phyloP scores from a whole-genome alignment of 2,888 invertebrate genomes.

The Liposcelis brunnea region DNA sequence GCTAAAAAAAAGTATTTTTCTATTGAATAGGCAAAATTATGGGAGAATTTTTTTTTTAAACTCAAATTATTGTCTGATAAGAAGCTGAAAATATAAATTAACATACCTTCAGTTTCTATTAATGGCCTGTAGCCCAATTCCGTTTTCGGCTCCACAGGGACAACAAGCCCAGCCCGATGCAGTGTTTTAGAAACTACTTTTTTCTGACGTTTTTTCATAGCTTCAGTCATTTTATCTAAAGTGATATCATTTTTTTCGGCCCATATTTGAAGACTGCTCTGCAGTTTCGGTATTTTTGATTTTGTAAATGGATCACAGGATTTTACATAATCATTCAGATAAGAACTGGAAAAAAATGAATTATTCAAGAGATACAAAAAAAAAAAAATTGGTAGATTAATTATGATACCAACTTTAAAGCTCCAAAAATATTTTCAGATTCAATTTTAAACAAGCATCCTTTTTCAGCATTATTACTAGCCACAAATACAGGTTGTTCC shows the following conservation, averaged over 20 bases:
- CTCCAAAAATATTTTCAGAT: slow-evolving; percentile 65
- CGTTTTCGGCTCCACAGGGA: slow-evolving; percentile 64
- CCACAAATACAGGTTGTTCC: slow-evolving; percentile 57
- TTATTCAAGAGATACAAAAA: slow-evolving; percentile 11
- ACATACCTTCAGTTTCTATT: too few relatives aligned
- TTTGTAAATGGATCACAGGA: slow-evolving; percentile 43
- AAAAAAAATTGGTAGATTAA: slow-evolving; percentile 6
- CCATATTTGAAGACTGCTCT: slow-evolving; percentile 41
- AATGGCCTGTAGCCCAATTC: slow-evolving; percentile 75
- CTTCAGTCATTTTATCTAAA: slow-evolving; percentile 36
- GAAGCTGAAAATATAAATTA: too few relatives aligned
- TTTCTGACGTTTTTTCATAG: slow-evolving; percentile 42
- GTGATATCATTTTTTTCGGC: slow-evolving; percentile 40
- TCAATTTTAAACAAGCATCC: slow-evolving; percentile 51
- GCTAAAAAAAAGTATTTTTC: slow-evolving; percentile 33
- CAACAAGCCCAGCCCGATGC: slow-evolving; percentile 68
- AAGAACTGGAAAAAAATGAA: slow-evolving; percentile 24
- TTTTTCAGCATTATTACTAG: slow-evolving; percentile 50
- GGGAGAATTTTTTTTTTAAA: too few relatives aligned
- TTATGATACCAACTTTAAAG: slow-evolving; percentile 27
- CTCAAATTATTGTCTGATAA: too few relatives aligned
- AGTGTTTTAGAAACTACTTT: slow-evolving; percentile 52
- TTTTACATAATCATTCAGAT: slow-evolving; percentile 33
- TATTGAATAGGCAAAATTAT: too few relatives aligned
- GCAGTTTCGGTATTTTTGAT: slow-evolving; percentile 37